phyloP scores from a whole-genome alignment of 2,797 vertebrate genomes.

The Hypotaenidia philippensis region DNA sequence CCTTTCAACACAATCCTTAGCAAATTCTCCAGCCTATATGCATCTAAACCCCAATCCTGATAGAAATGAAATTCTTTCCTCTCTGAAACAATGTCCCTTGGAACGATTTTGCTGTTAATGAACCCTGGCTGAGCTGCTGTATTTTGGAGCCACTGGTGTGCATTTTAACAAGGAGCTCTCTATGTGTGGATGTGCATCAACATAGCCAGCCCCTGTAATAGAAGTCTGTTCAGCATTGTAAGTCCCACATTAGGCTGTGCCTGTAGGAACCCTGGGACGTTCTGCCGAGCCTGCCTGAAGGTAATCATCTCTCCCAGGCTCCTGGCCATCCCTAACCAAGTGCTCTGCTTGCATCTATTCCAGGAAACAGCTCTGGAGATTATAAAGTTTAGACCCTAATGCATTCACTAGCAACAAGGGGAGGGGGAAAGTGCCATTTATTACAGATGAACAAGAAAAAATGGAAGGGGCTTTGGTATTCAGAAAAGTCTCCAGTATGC shows the following conservation, averaged over 20 bases:
- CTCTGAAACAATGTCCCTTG: conserved; percentile 37
- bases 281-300: conserved; percentile 6
- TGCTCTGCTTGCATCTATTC: neutral
- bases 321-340: conserved; percentile 11
- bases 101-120: conserved; percentile 28
- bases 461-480: neutral
- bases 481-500: neutral
- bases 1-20: neutral
- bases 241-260: conserved; percentile 44
- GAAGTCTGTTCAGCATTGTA: conserved; percentile 53
- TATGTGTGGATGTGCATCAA: neutral
- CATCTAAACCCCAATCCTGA: neutral
- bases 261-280: neutral
- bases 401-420: neutral
- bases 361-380: neutral
- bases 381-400: neutral
- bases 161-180: conserved; percentile 52
- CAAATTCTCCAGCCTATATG: neutral
- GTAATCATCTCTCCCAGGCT: conserved; percentile 29
- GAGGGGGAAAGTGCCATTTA: neutral
- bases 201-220: neutral
- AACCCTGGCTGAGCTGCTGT: conserved; percentile 22
- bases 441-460: neutral
- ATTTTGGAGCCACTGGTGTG: conserved; percentile 12
- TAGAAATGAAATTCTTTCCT: conserved; percentile 19